These are phyloP conservation scores for Pterobdella sp. DNA, from an alignment of 2,888 invertebrate species.

Conservation along the genomic window DNA sequence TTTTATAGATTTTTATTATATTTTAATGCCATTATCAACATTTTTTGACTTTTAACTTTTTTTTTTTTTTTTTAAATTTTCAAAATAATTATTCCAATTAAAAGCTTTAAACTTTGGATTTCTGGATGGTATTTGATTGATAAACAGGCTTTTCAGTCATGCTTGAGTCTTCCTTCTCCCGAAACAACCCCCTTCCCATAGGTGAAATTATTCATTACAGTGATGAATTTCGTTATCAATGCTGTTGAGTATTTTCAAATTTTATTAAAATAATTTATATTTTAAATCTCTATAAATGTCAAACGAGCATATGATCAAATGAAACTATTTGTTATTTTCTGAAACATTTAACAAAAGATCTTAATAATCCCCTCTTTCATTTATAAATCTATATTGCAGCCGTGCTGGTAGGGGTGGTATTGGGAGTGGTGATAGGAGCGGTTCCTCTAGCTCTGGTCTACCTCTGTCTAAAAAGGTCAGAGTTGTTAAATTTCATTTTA, in stretches of 20 bases:
- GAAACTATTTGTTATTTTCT: no score
- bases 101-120: no score
- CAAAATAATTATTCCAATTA: neutral
- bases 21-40: no score
- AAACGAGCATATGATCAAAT: no score
- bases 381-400: slow-evolving; percentile 25
- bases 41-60: neutral
- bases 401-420: slow-evolving; percentile 30
- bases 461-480: slow-evolving; percentile 29
- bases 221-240: no score
- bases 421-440: slow-evolving; percentile 31
- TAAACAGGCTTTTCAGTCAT: slow-evolving; percentile 20
- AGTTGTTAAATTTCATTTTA: neutral
- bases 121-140: no score
- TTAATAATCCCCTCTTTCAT: no score
- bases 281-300: neutral
- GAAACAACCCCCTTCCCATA: slow-evolving; percentile 27
- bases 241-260: neutral
- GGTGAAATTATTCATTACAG: no score
- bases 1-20: no score
- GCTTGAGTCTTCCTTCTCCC: slow-evolving; percentile 21
- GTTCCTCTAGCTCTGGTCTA: slow-evolving; percentile 32
- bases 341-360: no score
- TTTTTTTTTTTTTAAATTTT: neutral
- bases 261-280: slow-evolving; percentile 6